Percentiles rank a stretch among this genome's conserved stretches.
phyloP scores from a whole-genome alignment of 2,888 invertebrate genomes.

The Linnaemya tessellans region DNA sequence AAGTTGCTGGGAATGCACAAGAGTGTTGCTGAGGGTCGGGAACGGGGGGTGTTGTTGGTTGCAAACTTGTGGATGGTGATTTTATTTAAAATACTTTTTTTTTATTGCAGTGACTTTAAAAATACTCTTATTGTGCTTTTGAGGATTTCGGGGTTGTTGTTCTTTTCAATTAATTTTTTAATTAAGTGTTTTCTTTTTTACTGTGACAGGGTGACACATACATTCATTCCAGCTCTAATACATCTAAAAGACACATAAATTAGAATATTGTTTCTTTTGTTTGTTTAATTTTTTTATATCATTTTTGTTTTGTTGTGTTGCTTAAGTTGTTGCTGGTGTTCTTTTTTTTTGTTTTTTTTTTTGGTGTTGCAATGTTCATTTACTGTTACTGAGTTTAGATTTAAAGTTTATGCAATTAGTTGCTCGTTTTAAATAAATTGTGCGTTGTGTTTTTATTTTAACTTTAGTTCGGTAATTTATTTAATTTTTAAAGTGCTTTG shows the following conservation, averaged over 20 bases:
- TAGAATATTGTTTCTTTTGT: conserved; percentile 32
- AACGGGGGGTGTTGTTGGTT: conserved; percentile 27
- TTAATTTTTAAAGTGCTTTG: conserved; percentile 32
- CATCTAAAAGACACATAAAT: conserved; percentile 65
- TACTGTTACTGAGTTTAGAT: conserved; percentile 7
- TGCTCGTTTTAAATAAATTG: conserved; percentile 40
- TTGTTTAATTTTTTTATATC: background rate
- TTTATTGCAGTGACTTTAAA: background rate
- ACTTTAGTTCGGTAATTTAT: conserved; percentile 34
- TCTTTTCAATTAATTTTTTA: background rate
- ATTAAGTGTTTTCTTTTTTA: background rate
- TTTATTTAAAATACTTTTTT: background rate
- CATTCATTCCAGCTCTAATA: conserved; percentile 59
- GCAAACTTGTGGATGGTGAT: conserved; percentile 15
- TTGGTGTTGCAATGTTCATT: conserved; percentile 45
- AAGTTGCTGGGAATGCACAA: conserved; percentile 28
- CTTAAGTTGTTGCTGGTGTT: conserved; percentile 43
- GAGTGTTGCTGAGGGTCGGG: conserved; percentile 9
- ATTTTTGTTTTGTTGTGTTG: conserved; percentile 36
- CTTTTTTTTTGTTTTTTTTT: conserved; percentile 30
- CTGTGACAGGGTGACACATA: conserved; percentile 60
- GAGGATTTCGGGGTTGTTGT: conserved; percentile 5
- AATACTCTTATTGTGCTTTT: conserved; percentile 25
- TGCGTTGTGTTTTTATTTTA: conserved; percentile 39
- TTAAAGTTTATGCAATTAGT: conserved; percentile 12